These are phyloP conservation scores for Spea bombifrons DNA, from an alignment of 2,113 vertebrate genomes.

Conservation along the genomic window DNA sequence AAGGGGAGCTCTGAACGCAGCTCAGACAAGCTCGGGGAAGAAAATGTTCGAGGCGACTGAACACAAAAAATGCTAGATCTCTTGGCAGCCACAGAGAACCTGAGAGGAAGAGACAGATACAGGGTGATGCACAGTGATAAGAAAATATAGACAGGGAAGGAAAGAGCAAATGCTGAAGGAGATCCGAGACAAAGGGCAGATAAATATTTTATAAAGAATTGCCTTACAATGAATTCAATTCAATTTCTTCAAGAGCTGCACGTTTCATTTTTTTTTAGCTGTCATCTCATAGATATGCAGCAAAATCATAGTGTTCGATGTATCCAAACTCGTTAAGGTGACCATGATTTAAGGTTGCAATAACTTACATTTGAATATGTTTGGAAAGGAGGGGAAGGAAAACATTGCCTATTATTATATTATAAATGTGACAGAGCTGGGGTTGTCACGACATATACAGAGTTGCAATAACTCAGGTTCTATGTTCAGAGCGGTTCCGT, in stretches of 20 bases:
- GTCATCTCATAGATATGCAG: neutral
- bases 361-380: slow-evolving; percentile 37
- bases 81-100: slow-evolving; percentile 34
- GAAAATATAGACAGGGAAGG: slow-evolving; percentile 7
- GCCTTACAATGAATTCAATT: slow-evolving; percentile 16
- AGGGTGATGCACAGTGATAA: slow-evolving; percentile 14
- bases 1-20: slow-evolving; percentile 8
- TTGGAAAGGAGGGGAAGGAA: slow-evolving; percentile 9
- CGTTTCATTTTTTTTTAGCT: slow-evolving; percentile 12
- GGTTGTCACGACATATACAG: slow-evolving; percentile 15
- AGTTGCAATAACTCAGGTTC: slow-evolving; percentile 19
- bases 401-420: slow-evolving; percentile 24
- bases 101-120: neutral
- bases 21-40: slow-evolving; percentile 14
- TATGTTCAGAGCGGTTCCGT: slow-evolving; percentile 19
- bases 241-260: slow-evolving; percentile 19
- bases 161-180: neutral
- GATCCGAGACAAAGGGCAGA: slow-evolving; percentile 33
- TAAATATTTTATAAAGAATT: slow-evolving; percentile 43
- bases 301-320: neutral
- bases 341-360: slow-evolving; percentile 30
- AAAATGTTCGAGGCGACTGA: slow-evolving; percentile 25
- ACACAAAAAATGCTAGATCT: slow-evolving; percentile 31
- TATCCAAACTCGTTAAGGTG: slow-evolving; percentile 26
- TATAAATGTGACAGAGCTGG: slow-evolving; percentile 31